Evolutionary conservation across 2,113 vertebrate genomes (phyloP).

Genomic region (Monarcha castaneiventris): DNA sequence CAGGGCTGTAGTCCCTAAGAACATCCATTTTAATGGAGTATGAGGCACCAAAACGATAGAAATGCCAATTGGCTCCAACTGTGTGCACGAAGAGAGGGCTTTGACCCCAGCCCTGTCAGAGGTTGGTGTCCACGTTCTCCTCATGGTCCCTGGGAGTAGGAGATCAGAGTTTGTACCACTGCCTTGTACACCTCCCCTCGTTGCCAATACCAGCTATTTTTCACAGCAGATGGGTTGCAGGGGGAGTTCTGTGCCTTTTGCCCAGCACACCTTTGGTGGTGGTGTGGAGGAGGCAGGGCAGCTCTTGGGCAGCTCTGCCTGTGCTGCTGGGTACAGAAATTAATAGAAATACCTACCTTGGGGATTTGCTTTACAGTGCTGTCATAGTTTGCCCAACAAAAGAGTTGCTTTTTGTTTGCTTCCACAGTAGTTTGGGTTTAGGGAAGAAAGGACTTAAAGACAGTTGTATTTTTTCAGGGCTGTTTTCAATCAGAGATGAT

Average conservation of each 20-base stretch:
- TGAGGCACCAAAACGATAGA: accelerated
- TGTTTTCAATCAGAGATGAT: not conserved
- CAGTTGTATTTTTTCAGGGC: not conserved
- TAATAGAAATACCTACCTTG: not conserved
- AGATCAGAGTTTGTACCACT: not conserved
- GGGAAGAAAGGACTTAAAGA: not conserved
- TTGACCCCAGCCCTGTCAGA: not conserved
- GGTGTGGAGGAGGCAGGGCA: not conserved
- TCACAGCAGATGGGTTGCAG: not conserved
- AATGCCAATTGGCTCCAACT: accelerated
- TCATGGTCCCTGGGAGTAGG: not conserved
- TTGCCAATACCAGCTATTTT: not conserved
- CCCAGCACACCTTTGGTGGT: not conserved
- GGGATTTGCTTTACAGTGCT: not conserved
- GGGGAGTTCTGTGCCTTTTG: not conserved
- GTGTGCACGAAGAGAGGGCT: not conserved
- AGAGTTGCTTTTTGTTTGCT: not conserved
- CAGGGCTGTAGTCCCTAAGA: not conserved
- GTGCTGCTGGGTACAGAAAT: not conserved
- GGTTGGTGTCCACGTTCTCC: not conserved
- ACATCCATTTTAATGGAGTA: not conserved
- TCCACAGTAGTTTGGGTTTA: not conserved
- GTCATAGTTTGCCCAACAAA: not conserved
- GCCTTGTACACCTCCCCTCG: not conserved
- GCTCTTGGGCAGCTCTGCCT: not conserved